These are phyloP conservation scores for Sesamia nonagrioides DNA, from an alignment of 1,140 invertebrate species.

Conservation along the genomic window DNA sequence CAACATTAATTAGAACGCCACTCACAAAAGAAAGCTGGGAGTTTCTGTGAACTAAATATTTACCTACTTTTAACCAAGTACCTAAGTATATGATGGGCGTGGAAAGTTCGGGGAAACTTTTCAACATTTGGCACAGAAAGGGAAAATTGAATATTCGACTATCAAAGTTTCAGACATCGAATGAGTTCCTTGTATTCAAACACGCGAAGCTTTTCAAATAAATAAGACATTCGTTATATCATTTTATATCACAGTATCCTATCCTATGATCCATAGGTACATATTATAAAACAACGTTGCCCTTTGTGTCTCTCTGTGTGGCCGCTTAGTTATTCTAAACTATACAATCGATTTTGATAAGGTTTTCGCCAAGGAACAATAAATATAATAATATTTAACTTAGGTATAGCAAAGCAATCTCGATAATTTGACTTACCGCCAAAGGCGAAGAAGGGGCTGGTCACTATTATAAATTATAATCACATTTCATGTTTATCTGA, in stretches of 20 bases:
- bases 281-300: no score
- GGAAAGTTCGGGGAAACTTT: conserved; percentile 8
- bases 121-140: background rate
- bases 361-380: no score
- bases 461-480: no score
- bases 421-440: no score
- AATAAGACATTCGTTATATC: background rate
- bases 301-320: no score
- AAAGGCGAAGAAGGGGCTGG: no score
- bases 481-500: no score
- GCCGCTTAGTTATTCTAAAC: no score
- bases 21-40: conserved; percentile 6
- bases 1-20: conserved; percentile 29
- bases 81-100: background rate
- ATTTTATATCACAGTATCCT: background rate
- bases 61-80: background rate
- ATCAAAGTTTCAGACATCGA: conserved; percentile 10
- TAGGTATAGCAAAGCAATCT: no score
- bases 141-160: conserved; percentile 27
- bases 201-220: conserved; percentile 31
- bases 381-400: no score
- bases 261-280: background rate
- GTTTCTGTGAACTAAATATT: conserved; percentile 26
- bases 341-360: no score
- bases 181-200: conserved; percentile 4